These are phyloP conservation scores for Himalopsyche kuldschensis DNA, from an alignment of 2,888 invertebrate genomes.

Conservation along the genomic window DNA sequence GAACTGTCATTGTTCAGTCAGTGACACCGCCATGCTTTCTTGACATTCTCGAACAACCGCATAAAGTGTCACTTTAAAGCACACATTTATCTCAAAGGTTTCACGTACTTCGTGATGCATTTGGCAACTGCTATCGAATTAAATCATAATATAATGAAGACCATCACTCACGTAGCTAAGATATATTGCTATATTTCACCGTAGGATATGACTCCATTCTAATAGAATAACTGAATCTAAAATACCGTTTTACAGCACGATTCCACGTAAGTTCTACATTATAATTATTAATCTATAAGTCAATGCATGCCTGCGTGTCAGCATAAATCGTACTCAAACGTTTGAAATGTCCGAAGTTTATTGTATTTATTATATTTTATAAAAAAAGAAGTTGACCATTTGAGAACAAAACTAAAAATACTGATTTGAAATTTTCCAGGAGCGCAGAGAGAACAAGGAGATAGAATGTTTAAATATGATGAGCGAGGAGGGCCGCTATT, in stretches of 20 bases:
- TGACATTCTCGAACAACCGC: constrained; percentile 6
- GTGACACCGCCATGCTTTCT: constrained; percentile 10
- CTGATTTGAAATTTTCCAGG: background rate
- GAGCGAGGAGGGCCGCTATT: constrained; percentile 11
- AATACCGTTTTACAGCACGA: background rate
- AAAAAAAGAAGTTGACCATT: too few relatives aligned
- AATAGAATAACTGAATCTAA: background rate
- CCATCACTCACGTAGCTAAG: background rate
- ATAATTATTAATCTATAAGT: too few relatives aligned
- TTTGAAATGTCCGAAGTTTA: too few relatives aligned
- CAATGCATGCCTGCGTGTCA: too few relatives aligned
- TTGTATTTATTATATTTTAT: too few relatives aligned
- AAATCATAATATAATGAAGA: background rate
- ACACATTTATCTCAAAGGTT: background rate
- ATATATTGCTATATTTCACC: background rate
- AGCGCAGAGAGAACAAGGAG: background rate
- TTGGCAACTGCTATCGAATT: background rate
- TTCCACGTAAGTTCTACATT: background rate
- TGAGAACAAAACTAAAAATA: too few relatives aligned
- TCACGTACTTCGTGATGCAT: background rate
- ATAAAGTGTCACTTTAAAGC: background rate
- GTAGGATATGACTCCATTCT: background rate
- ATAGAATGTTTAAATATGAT: constrained; percentile 5
- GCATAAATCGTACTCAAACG: too few relatives aligned
- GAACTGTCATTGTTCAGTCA: constrained; percentile 23